These are phyloP conservation scores for Acanthis flammea DNA, from an alignment of 2,797 vertebrate species.

Conservation along the genomic window DNA sequence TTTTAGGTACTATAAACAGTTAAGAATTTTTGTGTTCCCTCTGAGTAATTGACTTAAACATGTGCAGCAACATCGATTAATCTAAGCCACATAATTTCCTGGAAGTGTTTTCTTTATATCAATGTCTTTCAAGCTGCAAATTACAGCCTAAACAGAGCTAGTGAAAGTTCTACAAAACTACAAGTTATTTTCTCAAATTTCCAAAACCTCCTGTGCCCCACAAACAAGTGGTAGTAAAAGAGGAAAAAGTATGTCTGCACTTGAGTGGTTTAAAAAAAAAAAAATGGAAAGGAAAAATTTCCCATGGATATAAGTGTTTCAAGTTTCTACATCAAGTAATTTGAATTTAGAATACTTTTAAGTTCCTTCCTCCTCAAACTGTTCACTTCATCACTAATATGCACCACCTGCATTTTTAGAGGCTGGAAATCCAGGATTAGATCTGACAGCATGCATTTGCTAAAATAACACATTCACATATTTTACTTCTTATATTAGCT, in stretches of 20 bases:
- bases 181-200: background rate
- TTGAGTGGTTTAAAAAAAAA: background rate
- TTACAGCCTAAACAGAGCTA: background rate
- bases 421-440: background rate
- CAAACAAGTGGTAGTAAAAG: background rate
- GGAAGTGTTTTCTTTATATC: background rate
- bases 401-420: background rate
- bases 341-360: background rate
- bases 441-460: background rate
- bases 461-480: background rate
- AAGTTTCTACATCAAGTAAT: background rate
- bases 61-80: background rate
- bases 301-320: background rate
- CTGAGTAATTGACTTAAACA: constrained; percentile 29
- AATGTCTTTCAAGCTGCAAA: background rate
- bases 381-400: background rate
- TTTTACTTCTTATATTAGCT: constrained; percentile 1
- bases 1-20: constrained; percentile 33
- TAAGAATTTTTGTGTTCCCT: background rate
- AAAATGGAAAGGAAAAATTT: background rate
- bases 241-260: background rate
- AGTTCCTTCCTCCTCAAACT: background rate
- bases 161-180: background rate
- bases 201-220: background rate
- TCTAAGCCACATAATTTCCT: background rate